phyloP scores from a whole-genome alignment of 1,140 invertebrate species.

The Drosophila ficusphila region DNA sequence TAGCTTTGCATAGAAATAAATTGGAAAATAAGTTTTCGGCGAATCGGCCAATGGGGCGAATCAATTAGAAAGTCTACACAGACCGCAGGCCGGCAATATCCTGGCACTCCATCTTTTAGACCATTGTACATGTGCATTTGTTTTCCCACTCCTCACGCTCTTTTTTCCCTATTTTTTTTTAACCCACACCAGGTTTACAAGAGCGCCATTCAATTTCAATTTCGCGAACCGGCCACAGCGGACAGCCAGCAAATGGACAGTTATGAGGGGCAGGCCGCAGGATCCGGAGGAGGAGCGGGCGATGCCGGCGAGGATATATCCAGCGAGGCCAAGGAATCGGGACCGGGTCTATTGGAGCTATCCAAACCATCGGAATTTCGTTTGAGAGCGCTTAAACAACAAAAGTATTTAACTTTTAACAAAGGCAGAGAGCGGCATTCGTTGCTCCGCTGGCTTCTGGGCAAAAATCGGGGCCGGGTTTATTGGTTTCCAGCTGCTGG shows the following conservation, averaged over 20 bases:
- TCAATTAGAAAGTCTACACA: constrained; percentile 68
- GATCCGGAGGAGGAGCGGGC: constrained; percentile 22
- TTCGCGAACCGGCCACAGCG: constrained; percentile 78
- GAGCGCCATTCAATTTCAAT: constrained; percentile 79
- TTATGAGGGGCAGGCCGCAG: constrained; percentile 53
- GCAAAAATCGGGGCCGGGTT: constrained; percentile 22
- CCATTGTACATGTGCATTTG: constrained; percentile 29
- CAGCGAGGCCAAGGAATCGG: constrained; percentile 73
- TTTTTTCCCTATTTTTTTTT: background rate
- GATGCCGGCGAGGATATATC: constrained; percentile 65
- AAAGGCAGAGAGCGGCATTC: constrained; percentile 60
- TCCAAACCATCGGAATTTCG: constrained; percentile 84
- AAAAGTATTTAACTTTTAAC: constrained; percentile 84
- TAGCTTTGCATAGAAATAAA: constrained; percentile 75
- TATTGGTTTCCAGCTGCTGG: constrained; percentile 62
- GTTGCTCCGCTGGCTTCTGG: constrained; percentile 45
- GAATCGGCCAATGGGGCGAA: constrained; percentile 51
- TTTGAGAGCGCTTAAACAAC: constrained; percentile 83
- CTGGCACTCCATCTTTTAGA: constrained; percentile 4
- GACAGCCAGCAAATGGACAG: constrained; percentile 67
- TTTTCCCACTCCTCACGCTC: no score
- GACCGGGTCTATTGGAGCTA: constrained; percentile 79
- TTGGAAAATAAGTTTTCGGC: constrained; percentile 64
- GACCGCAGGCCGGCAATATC: constrained; percentile 5
- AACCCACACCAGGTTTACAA: constrained; percentile 62